Evolutionary conservation across 2,888 invertebrate species (phyloP), one percentile per base, ranked within the genome.

Genomic region (Formica aserva): DNA sequence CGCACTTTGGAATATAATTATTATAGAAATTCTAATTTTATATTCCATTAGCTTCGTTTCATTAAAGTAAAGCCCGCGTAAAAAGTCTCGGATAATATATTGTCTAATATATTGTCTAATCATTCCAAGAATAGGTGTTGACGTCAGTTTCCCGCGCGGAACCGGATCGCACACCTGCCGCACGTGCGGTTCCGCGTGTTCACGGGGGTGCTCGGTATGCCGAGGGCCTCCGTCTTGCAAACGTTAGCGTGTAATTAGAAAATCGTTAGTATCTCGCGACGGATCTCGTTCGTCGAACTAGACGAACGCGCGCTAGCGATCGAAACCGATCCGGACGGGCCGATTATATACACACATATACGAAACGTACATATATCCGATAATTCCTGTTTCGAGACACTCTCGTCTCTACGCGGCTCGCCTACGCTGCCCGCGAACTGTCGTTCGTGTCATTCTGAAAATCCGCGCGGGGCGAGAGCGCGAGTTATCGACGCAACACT

Each of bases 251-350:
- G 89, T 93, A 94, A 94, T 94, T 94, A 94, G 92, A 94, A 94
- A 94, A 94, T 94, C 94, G 93, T 94, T 94, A 91, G 89, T 94
- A 94, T 94, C 52, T 52, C 94, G 90, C 88, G 86, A 87, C 92
- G 57, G 52, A 29, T 78, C 67, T 57, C 63, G 82, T 86, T 87
- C 80, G 82, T 86, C 84, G 78, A 63, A 86, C 77, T 82, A 85
- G 63, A n/a, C 69, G 29, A n/a, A 38, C 85, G 85, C 71, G 85
- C 88, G 88, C 89, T 93, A 93, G 65, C 29, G 74, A 76, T 67
- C 85, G 41, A 77, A 63, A 65, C 62, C 85, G 76, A 83, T 13
- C 75, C 69, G 67, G 18, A 18, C 35, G 29, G 8, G 41, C 38
- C 71, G 57, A 18, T 52, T 82, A 35, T 48, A 82, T 32, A 55